Evolutionary conservation across 2,888 invertebrate species (phyloP).

Genomic region (Lycaena phlaeas): DNA sequence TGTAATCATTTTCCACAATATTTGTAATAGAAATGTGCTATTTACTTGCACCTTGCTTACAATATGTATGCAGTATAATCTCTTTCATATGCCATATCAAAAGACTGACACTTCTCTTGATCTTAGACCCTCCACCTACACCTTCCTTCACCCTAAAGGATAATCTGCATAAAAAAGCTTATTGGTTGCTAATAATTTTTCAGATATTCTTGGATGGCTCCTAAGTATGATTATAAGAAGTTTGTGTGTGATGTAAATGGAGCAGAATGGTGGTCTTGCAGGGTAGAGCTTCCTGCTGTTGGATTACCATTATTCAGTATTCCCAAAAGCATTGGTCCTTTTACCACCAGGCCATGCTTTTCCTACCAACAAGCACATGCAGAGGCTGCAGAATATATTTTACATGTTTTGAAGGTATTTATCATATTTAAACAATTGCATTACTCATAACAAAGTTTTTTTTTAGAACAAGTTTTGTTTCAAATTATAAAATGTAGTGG

Average conservation of each 20-base stretch:
- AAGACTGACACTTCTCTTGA: too few relatives aligned
- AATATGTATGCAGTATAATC: too few relatives aligned
- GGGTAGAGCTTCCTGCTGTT: conserved; percentile 45
- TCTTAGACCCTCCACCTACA: too few relatives aligned
- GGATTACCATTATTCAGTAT: conserved; percentile 36
- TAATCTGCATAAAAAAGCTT: too few relatives aligned
- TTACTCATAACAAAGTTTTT: too few relatives aligned
- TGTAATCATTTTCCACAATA: too few relatives aligned
- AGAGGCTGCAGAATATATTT: conserved; percentile 46
- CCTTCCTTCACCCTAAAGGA: too few relatives aligned
- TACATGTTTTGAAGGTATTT: conserved; percentile 45
- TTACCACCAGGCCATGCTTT: conserved; percentile 34
- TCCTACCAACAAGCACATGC: conserved; percentile 42
- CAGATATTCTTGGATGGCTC: conserved; percentile 52
- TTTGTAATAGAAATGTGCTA: too few relatives aligned
- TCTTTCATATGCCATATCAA: too few relatives aligned
- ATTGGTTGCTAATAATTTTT: conserved; percentile 16
- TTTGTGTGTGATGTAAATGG: conserved; percentile 33
- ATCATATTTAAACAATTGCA: background rate
- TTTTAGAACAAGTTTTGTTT: too few relatives aligned
- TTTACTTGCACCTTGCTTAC: too few relatives aligned
- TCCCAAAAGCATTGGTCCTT: conserved; percentile 40
- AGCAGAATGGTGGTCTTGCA: conserved; percentile 39
- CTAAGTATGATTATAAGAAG: conserved; percentile 46
- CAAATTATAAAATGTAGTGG: too few relatives aligned